Evolutionary conservation across 64 coral and sea anemone genomes (phyloP), one percentile per base, ranked within the genome.

Genomic region (Platygyra sinensis): DNA sequence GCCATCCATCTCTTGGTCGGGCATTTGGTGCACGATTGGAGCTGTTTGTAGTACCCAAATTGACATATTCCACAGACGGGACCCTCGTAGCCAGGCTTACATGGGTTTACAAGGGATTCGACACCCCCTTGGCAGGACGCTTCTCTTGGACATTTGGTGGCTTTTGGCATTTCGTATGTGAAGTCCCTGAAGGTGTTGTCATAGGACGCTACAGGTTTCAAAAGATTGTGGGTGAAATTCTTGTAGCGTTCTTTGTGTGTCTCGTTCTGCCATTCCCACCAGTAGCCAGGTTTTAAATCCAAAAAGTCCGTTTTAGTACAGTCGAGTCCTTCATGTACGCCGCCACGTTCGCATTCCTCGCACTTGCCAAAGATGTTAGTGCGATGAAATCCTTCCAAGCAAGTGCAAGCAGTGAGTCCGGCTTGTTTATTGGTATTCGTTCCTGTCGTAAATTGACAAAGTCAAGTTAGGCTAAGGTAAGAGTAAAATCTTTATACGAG

Each of bases 21-120:
- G 75, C 87, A 89, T 77, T 77, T 62, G 25, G 54, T 74, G 16
- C 87, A 89, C 1, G 74, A 16, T 24, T 77, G 74, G 14, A 89
- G 55, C 54, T 50, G 73, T 42, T 78, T 89, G 29, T 89, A 77
- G 74, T 78, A 89, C 0, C 87, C 87, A 73, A 39, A 20, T 29
- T 72, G 75, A 27, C 87, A 89, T 17, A 89, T 77, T n/a, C 73
- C 87, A 46, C 87, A 89, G 0, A 89, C 55, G 3, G 87, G 87
- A 61, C 87, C 87, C 57, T 89, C 87, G 30, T 89, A 89, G 20
- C 74, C 76, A 3, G 76, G 76, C 12, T 28, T 51, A 54, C 76
- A 79, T 18, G 76, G 76, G 27, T 79, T 79, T 18, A 30, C 76
- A 2, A 79, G 24, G 22, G 76, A 52, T 1, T 9, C 25, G 20